Evolutionary conservation across 2,797 vertebrate species (phyloP).

Genomic region (Lithobates sylvaticus): DNA sequence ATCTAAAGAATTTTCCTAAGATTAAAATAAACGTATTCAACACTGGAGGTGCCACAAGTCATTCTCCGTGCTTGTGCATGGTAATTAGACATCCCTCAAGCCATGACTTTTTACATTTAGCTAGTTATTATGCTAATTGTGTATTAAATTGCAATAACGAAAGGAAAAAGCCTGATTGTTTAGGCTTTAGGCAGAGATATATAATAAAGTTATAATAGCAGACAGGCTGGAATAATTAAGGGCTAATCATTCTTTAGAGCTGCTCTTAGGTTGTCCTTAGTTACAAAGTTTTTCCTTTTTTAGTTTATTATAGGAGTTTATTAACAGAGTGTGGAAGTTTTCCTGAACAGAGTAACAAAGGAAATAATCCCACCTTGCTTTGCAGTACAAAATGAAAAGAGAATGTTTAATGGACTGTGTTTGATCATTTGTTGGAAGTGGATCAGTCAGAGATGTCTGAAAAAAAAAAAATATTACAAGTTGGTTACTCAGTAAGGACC

Average conservation of each 20-base stretch:
- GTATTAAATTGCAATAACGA: slow-evolving; percentile 41
- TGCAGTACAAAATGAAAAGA: not conserved
- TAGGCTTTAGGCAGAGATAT: slow-evolving; percentile 44
- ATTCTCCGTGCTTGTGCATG: not conserved
- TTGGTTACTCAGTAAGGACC: too few relatives aligned
- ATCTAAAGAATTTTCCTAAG: slow-evolving; percentile 8
- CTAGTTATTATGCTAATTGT: slow-evolving; percentile 48
- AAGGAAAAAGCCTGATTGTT: slow-evolving; percentile 44
- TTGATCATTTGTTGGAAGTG: not conserved
- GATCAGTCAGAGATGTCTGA: too few relatives aligned
- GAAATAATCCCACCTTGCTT: too few relatives aligned
- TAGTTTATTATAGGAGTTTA: not conserved
- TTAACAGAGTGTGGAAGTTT: not conserved
- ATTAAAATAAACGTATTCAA: not conserved
- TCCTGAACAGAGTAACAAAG: too few relatives aligned
- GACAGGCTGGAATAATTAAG: slow-evolving; percentile 39
- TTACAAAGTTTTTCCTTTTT: not conserved
- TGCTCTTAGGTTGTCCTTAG: slow-evolving; percentile 15
- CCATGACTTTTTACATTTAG: slow-evolving; percentile 46
- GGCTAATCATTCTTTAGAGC: slow-evolving; percentile 28
- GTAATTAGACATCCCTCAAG: slow-evolving; percentile 42
- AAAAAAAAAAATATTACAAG: too few relatives aligned
- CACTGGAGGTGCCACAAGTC: not conserved
- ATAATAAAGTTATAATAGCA: slow-evolving; percentile 43
- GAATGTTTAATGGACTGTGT: not conserved